phyloP scores from a whole-genome alignment of 92 coral and sea anemone species.

The Micromussa lordhowensis region DNA sequence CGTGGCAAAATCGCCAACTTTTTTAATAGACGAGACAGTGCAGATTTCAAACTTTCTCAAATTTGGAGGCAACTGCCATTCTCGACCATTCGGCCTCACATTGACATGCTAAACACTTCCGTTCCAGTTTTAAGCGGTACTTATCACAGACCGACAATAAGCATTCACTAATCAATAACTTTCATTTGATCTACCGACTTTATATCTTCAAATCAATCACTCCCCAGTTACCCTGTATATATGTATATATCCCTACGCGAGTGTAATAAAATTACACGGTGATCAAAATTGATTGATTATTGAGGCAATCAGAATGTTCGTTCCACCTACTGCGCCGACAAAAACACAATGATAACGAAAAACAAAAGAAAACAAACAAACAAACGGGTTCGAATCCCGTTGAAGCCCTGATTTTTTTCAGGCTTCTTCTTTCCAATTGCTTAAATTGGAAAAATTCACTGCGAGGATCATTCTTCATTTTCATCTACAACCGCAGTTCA shows the following conservation, averaged over 20 bases:
- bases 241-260: background rate
- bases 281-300: background rate
- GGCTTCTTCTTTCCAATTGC: too few relatives aligned
- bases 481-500: too few relatives aligned
- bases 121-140: background rate
- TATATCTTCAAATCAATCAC: background rate
- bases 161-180: background rate
- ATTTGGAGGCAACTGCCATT: background rate
- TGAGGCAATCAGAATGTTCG: background rate
- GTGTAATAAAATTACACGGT: background rate
- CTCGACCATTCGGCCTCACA: too few relatives aligned
- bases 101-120: background rate
- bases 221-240: background rate
- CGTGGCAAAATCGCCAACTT: background rate
- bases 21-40: too few relatives aligned
- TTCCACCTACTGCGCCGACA: background rate
- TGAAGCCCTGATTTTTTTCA: too few relatives aligned
- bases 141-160: background rate
- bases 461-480: too few relatives aligned
- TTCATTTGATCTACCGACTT: background rate
- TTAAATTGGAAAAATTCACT: too few relatives aligned
- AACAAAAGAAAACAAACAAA: too few relatives aligned
- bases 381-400: background rate
- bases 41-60: background rate
- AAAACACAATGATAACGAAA: background rate